A percentile compares a stretch with the other conserved stretches of the same genome.
Conservation (phyloP, 2,113 vertebrate species). For the Mobula birostris region DNA sequence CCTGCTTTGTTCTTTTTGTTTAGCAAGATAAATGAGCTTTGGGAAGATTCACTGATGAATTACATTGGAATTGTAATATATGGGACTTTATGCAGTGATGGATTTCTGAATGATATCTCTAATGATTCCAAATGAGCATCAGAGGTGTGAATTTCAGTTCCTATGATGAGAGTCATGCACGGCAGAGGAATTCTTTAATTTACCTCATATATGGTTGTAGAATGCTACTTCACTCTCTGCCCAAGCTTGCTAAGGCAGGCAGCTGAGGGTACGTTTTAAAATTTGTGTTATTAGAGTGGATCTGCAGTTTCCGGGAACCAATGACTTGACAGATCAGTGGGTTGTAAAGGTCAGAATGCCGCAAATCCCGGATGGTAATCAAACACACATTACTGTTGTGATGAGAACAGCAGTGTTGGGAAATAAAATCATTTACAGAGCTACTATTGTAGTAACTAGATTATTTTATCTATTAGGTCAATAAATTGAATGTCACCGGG, state of each 20-base stretch:
- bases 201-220: background rate
- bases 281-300: slow-evolving; percentile 46
- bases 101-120: slow-evolving; percentile 15
- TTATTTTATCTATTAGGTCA: background rate
- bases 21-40: background rate
- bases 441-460: background rate
- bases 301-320: slow-evolving; percentile 40
- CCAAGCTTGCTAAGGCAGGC: slow-evolving; percentile 38
- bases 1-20: slow-evolving; percentile 19
- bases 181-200: background rate
- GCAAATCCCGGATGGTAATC: background rate
- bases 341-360: slow-evolving; percentile 43
- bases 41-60: background rate
- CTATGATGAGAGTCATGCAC: background rate
- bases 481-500: background rate
- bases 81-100: background rate
- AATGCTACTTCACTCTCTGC: background rate
- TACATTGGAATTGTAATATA: slow-evolving; percentile 9
- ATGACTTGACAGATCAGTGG: slow-evolving; percentile 40
- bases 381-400: background rate
- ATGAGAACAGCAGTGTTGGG: background rate
- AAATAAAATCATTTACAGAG: background rate
- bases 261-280: slow-evolving; percentile 43
- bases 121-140: background rate
- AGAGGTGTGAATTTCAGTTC: background rate